These are phyloP conservation scores for Onychomys torridus DNA, from an alignment of 2,797 vertebrate genomes.

Conservation along the genomic window DNA sequence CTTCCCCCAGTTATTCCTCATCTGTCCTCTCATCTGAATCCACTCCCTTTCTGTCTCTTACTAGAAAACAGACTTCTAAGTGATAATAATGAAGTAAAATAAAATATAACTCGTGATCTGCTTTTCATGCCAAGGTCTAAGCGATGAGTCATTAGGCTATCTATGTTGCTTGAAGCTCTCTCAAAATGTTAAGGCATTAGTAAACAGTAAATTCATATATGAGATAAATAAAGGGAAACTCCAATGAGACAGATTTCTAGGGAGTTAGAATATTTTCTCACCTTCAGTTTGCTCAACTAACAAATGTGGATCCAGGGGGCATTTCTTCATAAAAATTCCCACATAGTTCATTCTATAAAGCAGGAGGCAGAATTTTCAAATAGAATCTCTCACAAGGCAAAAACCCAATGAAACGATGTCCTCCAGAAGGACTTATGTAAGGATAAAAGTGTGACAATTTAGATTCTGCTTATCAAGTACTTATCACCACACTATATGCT, in stretches of 20 bases:
- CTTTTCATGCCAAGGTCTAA: not conserved
- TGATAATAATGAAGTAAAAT: not conserved
- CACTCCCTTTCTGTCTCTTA: not conserved
- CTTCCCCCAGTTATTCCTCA: not conserved
- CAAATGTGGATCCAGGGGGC: not conserved
- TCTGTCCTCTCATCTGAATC: not conserved
- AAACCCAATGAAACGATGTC: not conserved
- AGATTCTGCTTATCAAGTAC: constrained; percentile 35
- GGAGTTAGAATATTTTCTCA: not conserved
- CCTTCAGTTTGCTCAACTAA: not conserved
- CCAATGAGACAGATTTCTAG: not conserved
- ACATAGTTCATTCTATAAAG: not conserved
- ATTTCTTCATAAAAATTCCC: not conserved
- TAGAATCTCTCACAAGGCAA: accelerated
- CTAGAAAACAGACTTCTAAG: not conserved
- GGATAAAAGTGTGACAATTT: not conserved
- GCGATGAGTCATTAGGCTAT: not conserved
- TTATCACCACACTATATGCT: not conserved
- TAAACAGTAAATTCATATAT: not conserved
- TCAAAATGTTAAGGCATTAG: not conserved
- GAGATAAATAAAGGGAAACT: constrained; percentile 10
- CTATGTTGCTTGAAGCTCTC: not conserved
- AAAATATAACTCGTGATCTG: not conserved
- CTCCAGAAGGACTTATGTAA: not conserved
- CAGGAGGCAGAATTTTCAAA: not conserved